Percentiles rank a stretch among this genome's conserved stretches.
Conservation (phyloP, 2,113 vertebrate genomes). For the Nesogale talazaci region DNA sequence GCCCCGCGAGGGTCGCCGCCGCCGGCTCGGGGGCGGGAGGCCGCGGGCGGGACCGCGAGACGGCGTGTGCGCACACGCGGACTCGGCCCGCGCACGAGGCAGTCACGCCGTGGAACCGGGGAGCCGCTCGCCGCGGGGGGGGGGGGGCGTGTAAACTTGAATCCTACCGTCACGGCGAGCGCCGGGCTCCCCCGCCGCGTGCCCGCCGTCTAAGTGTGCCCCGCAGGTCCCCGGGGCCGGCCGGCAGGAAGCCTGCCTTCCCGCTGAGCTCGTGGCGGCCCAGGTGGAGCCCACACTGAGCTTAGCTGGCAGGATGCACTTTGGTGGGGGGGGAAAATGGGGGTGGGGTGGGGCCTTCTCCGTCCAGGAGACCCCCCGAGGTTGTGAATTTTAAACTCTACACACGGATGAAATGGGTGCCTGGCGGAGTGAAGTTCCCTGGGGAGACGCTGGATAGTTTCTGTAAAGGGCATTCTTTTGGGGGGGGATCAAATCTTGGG, state of each 20-base stretch:
- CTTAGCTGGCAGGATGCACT: not conserved
- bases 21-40: conserved; percentile 73
- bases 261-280: conserved; percentile 20
- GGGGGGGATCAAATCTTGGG: not conserved
- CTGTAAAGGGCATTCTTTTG: not conserved
- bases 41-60: conserved; percentile 55
- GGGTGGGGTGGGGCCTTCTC: not conserved
- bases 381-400: conserved; percentile 8
- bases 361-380: not conserved
- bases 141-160: conserved; percentile 2
- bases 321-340: not conserved
- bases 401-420: not conserved
- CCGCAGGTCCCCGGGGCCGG: not conserved
- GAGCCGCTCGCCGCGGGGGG: not conserved
- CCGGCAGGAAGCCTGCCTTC: conserved; percentile 51
- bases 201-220: not conserved
- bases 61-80: conserved; percentile 65
- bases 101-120: not conserved
- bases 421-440: not conserved
- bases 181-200: conserved; percentile 1
- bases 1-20: conserved; percentile 86
- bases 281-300: conserved; percentile 53
- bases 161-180: not conserved
- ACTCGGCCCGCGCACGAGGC: conserved; percentile 64
- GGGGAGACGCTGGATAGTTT: not conserved